These are phyloP conservation scores for Drosophila watanabei DNA, from an alignment of 1,140 invertebrate genomes.

Conservation along the genomic window DNA sequence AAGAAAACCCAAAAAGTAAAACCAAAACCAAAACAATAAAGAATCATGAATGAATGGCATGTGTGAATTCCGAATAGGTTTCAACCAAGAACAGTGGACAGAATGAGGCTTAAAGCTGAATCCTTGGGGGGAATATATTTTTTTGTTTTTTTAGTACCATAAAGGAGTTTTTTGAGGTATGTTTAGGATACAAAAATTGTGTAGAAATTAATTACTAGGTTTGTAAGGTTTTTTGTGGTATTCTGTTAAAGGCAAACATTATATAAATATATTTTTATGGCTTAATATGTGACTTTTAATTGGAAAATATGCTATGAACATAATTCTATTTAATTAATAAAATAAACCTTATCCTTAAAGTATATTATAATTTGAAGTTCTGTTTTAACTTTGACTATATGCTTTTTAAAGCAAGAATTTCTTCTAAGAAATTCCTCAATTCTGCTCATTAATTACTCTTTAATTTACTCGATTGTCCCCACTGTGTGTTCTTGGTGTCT, in stretches of 20 bases:
- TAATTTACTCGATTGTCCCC: conserved; percentile 6
- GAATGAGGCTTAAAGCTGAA: too few relatives aligned
- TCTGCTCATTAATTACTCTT: neutral
- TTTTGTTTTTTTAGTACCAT: too few relatives aligned
- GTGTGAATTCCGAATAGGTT: conserved; percentile 26
- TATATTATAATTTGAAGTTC: neutral
- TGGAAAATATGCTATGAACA: neutral
- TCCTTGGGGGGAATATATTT: too few relatives aligned
- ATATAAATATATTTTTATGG: neutral
- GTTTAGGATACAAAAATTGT: neutral
- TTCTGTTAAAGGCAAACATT: neutral
- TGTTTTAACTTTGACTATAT: neutral
- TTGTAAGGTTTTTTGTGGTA: too few relatives aligned
- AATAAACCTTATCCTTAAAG: too few relatives aligned
- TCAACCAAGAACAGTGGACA: conserved; percentile 8
- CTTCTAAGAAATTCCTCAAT: too few relatives aligned
- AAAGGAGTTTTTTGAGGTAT: neutral
- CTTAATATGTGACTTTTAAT: neutral
- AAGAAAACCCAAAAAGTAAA: conserved; percentile 21
- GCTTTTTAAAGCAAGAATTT: neutral
- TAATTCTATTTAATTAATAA: neutral
- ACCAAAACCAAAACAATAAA: conserved; percentile 24
- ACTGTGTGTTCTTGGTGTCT: conserved; percentile 42
- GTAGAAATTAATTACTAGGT: too few relatives aligned
- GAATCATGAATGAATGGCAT: conserved; percentile 37